Base-by-base conservation (phyloP, 2,113 vertebrate species). In the Callorhinus ursinus region DNA sequence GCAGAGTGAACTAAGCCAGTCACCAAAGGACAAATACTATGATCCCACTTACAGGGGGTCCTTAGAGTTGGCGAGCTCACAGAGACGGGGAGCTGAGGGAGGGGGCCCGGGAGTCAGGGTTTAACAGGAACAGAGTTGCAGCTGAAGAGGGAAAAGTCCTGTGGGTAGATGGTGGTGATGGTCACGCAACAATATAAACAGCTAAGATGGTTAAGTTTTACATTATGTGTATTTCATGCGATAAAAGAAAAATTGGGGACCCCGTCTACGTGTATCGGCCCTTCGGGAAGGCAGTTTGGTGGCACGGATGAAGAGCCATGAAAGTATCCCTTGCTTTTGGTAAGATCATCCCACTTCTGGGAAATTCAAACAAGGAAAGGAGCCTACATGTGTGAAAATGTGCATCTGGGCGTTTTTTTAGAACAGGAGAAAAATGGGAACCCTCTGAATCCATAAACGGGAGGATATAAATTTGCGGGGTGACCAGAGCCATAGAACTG, bases 111-210 rank as follows among this genome's bases (percentile, higher is more conserved):
- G 15, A 14, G 16, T 0, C 4, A 2, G 33, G 8, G 14, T 36
- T 46, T 21, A 4, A 14, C 0, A 49, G 74, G 46, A 61, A 28
- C 63, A n/a, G 51, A 31, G 33, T 12, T 79, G 46, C 81, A 26
- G 51, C 42, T 26, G 1, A 22, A 65, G 42, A 86, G 16, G 33
- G 55, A 39, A 46, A 67, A 18, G 21, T 19, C 31, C 36, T 6
- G 19, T 0, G 11, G 33, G 2, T 1, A 7, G 51, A 6, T 1
- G 11, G 39, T 1, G 22, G 46, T 4, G 63, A 49, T 0, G 3
- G 49, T 4, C 8, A 36, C 51, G 3, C 28, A 59, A 16, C 4
- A 0, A 2, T 4, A n/a, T 4, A 22, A 39, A 26, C 16, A 14
- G 76, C 8, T 13, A 7, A 36, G 49, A 65, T 1, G 4, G 19